Evolutionary conservation across 2,888 invertebrate genomes (phyloP).

Genomic region (Drosophila basisetae): DNA sequence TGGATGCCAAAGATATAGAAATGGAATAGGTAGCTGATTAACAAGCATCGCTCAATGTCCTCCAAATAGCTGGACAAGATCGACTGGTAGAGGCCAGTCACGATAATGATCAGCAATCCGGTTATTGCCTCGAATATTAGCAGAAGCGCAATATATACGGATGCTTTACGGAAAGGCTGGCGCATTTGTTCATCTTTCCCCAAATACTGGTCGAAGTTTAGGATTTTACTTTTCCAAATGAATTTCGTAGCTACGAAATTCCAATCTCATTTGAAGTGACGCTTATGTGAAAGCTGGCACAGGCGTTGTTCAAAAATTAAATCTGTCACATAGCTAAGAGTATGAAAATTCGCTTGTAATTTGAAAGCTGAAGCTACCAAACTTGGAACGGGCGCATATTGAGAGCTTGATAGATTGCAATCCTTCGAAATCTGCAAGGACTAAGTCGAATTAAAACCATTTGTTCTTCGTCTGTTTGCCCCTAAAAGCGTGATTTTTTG

Average conservation of each 20-base stretch:
- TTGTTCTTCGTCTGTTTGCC: neutral
- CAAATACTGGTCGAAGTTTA: slow-evolving; percentile 15
- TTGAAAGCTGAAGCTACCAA: neutral
- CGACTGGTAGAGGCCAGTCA: slow-evolving; percentile 71
- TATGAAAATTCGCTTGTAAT: neutral
- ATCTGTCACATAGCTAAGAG: neutral
- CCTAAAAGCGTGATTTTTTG: too few relatives aligned
- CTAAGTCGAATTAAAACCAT: too few relatives aligned
- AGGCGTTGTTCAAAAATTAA: neutral
- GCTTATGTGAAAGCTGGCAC: neutral
- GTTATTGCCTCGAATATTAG: slow-evolving; percentile 70
- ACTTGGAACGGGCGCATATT: neutral
- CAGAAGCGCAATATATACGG: slow-evolving; percentile 68
- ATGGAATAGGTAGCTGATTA: slow-evolving; percentile 71
- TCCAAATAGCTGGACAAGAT: slow-evolving; percentile 67
- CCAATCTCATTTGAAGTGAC: slow-evolving; percentile 28
- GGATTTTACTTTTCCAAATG: neutral
- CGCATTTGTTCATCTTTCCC: slow-evolving; percentile 82
- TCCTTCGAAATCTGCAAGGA: too few relatives aligned
- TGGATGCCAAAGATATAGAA: slow-evolving; percentile 75
- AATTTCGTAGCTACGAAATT: slow-evolving; percentile 11
- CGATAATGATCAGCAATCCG: slow-evolving; percentile 70
- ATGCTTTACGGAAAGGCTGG: slow-evolving; percentile 76
- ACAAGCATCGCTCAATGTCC: slow-evolving; percentile 58
- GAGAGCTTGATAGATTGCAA: too few relatives aligned